Conservation (phyloP, 2,797 vertebrate species). For the Champsocephalus gunnari region DNA sequence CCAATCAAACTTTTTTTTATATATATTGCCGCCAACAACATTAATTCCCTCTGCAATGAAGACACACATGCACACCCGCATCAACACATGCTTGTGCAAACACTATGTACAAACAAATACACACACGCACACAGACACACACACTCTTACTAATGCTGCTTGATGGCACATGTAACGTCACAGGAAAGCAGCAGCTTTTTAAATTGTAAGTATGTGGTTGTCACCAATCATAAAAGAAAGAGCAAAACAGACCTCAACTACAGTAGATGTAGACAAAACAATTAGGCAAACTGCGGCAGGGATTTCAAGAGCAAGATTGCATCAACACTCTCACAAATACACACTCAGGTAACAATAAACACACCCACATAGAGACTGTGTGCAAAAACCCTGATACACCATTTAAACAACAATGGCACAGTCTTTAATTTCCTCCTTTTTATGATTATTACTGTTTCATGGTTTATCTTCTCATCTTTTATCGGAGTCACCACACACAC, state of each 20-base stretch:
- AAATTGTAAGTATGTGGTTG: slow-evolving; percentile 20
- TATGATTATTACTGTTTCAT: slow-evolving; percentile 46
- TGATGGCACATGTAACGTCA: slow-evolving; percentile 30
- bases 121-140: background rate
- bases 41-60: slow-evolving; percentile 60
- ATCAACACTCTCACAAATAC: slow-evolving; percentile 14
- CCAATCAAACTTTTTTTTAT: slow-evolving; percentile 67
- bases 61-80: slow-evolving; percentile 6
- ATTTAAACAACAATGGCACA: slow-evolving; percentile 39
- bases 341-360: background rate
- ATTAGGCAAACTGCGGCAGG: slow-evolving; percentile 1
- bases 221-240: slow-evolving; percentile 33
- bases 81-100: background rate
- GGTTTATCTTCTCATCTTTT: slow-evolving; percentile 59
- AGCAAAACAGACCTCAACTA: background rate
- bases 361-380: slow-evolving; percentile 13
- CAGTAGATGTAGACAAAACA: background rate
- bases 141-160: slow-evolving; percentile 1
- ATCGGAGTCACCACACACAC: slow-evolving; percentile 27
- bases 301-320: slow-evolving; percentile 23
- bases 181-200: slow-evolving; percentile 20
- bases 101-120: slow-evolving; percentile 1
- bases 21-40: slow-evolving; percentile 58
- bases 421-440: slow-evolving; percentile 63
- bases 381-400: slow-evolving; percentile 7